Evolutionary conservation across 2,797 vertebrate species (phyloP), one percentile per base, ranked within the genome.

Genomic region (Pteronotus mesoamericanus): DNA sequence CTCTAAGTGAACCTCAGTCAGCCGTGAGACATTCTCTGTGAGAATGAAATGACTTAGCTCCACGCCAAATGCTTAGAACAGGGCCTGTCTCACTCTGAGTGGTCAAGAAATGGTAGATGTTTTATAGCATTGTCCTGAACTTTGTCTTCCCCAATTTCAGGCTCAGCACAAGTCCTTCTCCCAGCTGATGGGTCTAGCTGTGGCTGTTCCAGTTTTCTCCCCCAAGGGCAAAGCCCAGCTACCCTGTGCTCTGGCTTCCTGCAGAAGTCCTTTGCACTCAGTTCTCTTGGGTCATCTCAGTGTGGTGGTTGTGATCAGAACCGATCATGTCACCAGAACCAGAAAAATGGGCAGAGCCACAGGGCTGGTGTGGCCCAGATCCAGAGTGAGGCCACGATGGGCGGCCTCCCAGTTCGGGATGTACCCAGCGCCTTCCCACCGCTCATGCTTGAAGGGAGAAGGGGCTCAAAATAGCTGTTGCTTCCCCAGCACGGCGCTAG

Each of bases 381-480:
- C 94, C 95, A 90, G 91, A 87, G 75, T 24, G 86, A 69, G 79
- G 46, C 93, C 94, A 79, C 15, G 44, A 71, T 11, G 85, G 85
- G 83, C 80, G 11, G 39, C 84, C 10, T 94, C 89, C 75, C 9
- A 2, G 80, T 71, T 85, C 71, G 88, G 55, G 53, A 44, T 69
- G 93, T 83, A 96, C 96, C 97, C 97, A 77, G 94, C 85, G 15
- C 91, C 95, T 97, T 97, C 96, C 94, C 93, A 97, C 96, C n/a
- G 0, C 96, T 98, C 95, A 92, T 89, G 86, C 94, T 97, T 85
- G 90, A 94, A 97, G 96, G 87, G 96, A 97, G 96, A 98, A 98
- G 92, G 96, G 84, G 86, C 97, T 96, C 94, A 96, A 97, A 98
- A 97, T 98, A 98, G 96, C 96, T 98, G 94, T 96, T 94, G 86